Conservation (phyloP, 2,888 invertebrate species). For the Caenorhabditis afra region DNA sequence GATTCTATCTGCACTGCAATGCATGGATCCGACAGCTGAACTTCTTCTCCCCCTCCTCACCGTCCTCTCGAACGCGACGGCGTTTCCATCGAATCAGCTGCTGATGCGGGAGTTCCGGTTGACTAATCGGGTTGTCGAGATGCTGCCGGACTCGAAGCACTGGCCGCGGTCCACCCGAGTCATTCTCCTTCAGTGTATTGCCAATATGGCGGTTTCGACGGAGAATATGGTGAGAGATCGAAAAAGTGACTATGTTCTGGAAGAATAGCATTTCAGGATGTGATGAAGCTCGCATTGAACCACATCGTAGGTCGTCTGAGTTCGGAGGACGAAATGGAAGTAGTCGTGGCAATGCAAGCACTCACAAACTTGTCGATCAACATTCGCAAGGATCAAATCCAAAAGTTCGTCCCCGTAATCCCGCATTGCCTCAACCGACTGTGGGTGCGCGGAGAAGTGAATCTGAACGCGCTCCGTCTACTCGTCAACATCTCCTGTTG, state of each 20-base stretch:
- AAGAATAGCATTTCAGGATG: conserved; percentile 28
- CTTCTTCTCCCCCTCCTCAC: conserved; percentile 75
- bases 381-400: conserved; percentile 70
- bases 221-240: conserved; percentile 58
- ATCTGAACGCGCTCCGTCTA: conserved; percentile 82
- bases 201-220: conserved; percentile 73
- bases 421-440: conserved; percentile 69
- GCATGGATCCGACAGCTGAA: conserved; percentile 73
- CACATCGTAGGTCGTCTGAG: conserved; percentile 67
- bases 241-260: background rate
- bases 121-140: conserved; percentile 72
- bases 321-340: conserved; percentile 75
- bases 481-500: conserved; percentile 84
- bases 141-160: conserved; percentile 65
- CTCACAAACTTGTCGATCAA: conserved; percentile 76
- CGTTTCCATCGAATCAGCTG: conserved; percentile 74
- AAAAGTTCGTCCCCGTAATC: conserved; percentile 69
- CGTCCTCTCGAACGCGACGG: conserved; percentile 76
- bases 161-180: conserved; percentile 74
- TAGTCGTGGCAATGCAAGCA: conserved; percentile 76
- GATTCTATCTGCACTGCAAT: conserved; percentile 73
- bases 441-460: conserved; percentile 76
- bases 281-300: conserved; percentile 65
- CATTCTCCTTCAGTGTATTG: conserved; percentile 77
- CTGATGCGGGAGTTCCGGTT: conserved; percentile 71